Evolutionary conservation across 35 echinoderm and acorn worm genomes (phyloP).

Genomic region (Chiridota heheva): DNA sequence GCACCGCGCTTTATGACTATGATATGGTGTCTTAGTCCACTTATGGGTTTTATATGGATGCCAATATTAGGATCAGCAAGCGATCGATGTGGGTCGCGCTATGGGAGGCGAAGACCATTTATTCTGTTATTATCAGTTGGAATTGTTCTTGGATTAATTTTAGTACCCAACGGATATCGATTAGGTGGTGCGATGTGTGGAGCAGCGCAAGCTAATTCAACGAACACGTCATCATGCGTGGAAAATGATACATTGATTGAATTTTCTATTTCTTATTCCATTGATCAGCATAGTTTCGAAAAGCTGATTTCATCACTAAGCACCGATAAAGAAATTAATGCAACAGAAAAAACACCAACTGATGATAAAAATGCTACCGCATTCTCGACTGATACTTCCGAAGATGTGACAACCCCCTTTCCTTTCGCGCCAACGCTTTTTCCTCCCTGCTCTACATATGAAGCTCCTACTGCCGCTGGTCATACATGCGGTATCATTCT

Average conservation of each 20-base stretch:
- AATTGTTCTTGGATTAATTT: slow-evolving; percentile 77
- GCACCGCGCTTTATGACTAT: slow-evolving; percentile 88
- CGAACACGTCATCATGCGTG: slow-evolving; percentile 1
- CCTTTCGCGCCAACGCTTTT: too few relatives aligned
- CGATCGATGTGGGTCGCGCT: slow-evolving; percentile 77
- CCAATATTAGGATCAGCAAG: slow-evolving; percentile 89
- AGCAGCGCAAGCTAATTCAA: background rate
- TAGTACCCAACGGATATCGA: slow-evolving; percentile 83
- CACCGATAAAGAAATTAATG: too few relatives aligned
- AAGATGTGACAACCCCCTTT: too few relatives aligned
- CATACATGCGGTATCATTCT: slow-evolving; percentile 70
- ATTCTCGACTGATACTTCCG: too few relatives aligned
- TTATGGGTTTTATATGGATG: slow-evolving; percentile 86
- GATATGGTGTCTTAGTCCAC: slow-evolving; percentile 94
- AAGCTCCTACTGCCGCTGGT: slow-evolving; percentile 10
- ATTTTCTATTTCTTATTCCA: too few relatives aligned
- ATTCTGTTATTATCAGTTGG: slow-evolving; percentile 80
- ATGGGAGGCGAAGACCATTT: slow-evolving; percentile 92
- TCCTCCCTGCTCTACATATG: too few relatives aligned
- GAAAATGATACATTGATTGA: background rate
- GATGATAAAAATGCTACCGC: too few relatives aligned
- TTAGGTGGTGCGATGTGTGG: slow-evolving; percentile 52
- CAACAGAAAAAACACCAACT: too few relatives aligned
- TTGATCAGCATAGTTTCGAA: too few relatives aligned
- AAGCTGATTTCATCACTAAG: too few relatives aligned